Evolutionary conservation across 1,140 invertebrate species (phyloP), one percentile per base, ranked within the genome.

Genomic region (Caenorhabditis remanei): DNA sequence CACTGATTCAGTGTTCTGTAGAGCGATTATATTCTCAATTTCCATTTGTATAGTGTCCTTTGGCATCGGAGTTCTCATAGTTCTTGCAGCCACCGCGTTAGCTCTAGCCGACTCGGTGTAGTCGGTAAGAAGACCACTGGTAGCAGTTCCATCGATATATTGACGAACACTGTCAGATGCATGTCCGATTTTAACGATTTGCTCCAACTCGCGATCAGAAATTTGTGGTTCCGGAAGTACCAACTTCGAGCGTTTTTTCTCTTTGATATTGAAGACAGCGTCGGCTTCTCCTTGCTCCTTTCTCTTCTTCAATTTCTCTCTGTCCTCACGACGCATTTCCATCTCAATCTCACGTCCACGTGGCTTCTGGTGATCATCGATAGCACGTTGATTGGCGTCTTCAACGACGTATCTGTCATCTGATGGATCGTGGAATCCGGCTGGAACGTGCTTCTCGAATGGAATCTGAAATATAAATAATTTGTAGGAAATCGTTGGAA

Each of bases 21-120:
- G 93, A 6, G 98, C 98, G 96, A 99, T 98, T 85, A 99, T 96
- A 93, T 99, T 99, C 93, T 99, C 97, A 0, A 98, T 97, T 94
- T 99, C 98, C 65, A 83, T 46, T n/a, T 87, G 86, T 32, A 88
- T 58, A 7, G 67, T 85, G 41, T 88, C 87, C 19, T 89, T 91
- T 14, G 89, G 87, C 41, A 96, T 95, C 0, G 97, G 96, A 2
- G 97, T 98, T 85, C 97, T 94, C 8, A 97, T 96, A 11, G 97
- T 98, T n/a, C 95, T 91, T 71, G 93, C 93, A 50, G 95, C 94
- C 19, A 95, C 94, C 16, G 95, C 93, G 94, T 92, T 89, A 9
- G 83, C 46, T n/a, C 92, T 87, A 46, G 96, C 95, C 0, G 96
- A 96, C 16, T 97, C 94, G 7, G 96, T 95, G 94, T 99, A 99